Base-by-base conservation (phyloP, 1,140 invertebrate species). In the Paracyclopina nana region DNA sequence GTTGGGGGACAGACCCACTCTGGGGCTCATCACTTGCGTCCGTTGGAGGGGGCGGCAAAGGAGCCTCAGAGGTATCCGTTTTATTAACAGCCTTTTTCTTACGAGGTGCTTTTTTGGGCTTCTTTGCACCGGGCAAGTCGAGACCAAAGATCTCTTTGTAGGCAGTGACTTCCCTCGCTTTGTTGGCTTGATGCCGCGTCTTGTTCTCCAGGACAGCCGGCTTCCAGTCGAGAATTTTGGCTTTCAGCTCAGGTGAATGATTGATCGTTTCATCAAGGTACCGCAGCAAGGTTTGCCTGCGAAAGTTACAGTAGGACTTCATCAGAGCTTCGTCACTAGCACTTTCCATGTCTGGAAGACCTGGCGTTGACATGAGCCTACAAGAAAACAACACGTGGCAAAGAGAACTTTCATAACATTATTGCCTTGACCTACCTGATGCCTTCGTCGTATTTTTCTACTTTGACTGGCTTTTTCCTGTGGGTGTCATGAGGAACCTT, bases 101-200 rank as follows among this genome's bases (percentile, higher is more conserved):
- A 25, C 5, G 8, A n/a, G 5, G 8, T 22, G n/a, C 8, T 26
- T 46, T 46, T 25, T 46, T 46, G 16, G 11, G 6, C 11, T 11
- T 42, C 8, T 8, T 9, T 49, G 12, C 6, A 8, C 6, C 20
- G 6, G 49, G 49, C 5, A 44, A 18, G 34, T 51, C 49, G n/a
- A 11, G 6, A 9, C 49, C 49, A 51, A 51, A 51, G 9, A 51
- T 44, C 42, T 51, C 49, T 14, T n/a, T 41, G 42, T 16, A 16
- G 5, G 30, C 14, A 5, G 49, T 44, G 16, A 22, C 31, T 5
- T 16, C 16, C 6, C 11, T 12, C 4, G 14, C 8, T 12, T 46
- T 6, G 18, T 51, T 42, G 11, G 20, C 6, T 24, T 51, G 31
- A 9, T 38, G 11, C 24, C 49, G 31, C 16, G 49, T 51, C 25